A percentile compares a stretch with the other conserved stretches of the same genome.
These are phyloP conservation scores for Syrphus vitripennis DNA, from an alignment of 2,888 invertebrate species.

Conservation along the genomic window DNA sequence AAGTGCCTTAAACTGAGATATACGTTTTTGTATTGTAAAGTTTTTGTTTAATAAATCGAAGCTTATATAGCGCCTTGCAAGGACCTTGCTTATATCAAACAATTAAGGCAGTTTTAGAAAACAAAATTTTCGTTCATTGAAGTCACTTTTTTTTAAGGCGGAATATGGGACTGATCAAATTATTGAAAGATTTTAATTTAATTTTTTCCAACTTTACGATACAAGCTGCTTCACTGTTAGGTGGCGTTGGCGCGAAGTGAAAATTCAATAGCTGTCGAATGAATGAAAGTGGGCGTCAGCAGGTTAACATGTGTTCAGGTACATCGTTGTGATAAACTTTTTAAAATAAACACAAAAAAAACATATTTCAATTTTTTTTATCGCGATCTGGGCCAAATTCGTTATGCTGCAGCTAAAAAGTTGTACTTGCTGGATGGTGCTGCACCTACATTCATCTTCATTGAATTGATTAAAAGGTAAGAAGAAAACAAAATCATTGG, in stretches of 20 bases:
- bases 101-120: too few species aligned
- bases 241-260: constrained; percentile 30
- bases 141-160: too few species aligned
- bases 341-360: not conserved
- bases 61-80: too few species aligned
- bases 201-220: not conserved
- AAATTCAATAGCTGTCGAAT: constrained; percentile 68
- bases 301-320: constrained; percentile 65
- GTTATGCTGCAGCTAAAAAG: constrained; percentile 39
- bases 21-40: too few species aligned
- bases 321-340: constrained; percentile 47
- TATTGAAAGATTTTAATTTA: too few species aligned
- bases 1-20: not conserved
- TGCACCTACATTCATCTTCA: constrained; percentile 51
- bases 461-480: not conserved
- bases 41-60: too few species aligned
- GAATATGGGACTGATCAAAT: too few species aligned
- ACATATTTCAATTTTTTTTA: constrained; percentile 24
- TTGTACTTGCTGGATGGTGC: constrained; percentile 6
- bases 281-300: constrained; percentile 65
- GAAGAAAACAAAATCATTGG: not conserved
- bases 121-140: too few species aligned
- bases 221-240: not conserved
- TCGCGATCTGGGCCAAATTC: constrained; percentile 65
- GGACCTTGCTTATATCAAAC: too few species aligned